Percentiles rank a stretch among this genome's conserved stretches.
Evolutionary conservation across 2,888 invertebrate genomes (phyloP).

Genomic region (Odontocolon sp.): DNA sequence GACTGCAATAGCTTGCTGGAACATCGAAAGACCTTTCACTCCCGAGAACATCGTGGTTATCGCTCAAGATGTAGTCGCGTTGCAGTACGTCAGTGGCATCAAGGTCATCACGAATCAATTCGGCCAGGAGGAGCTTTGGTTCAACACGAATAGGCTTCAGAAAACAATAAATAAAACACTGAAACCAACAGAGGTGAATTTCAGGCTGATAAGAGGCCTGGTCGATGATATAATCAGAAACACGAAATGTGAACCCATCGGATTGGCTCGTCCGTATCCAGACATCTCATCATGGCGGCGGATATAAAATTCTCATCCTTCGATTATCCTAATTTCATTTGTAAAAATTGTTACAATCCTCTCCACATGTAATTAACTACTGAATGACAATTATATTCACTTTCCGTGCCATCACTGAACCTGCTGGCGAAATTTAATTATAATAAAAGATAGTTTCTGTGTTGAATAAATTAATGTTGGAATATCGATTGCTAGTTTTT

Average conservation of each 20-base stretch:
- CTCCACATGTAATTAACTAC: too few species aligned
- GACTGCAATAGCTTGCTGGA: conserved; percentile 80
- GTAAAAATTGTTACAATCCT: background rate
- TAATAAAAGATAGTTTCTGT: background rate
- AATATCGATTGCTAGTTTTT: background rate
- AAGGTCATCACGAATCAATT: conserved; percentile 73
- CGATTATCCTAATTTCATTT: background rate
- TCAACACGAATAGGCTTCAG: conserved; percentile 79
- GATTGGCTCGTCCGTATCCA: conserved; percentile 58
- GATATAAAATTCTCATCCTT: conserved; percentile 63
- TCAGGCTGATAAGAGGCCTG: conserved; percentile 74
- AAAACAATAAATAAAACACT: conserved; percentile 77
- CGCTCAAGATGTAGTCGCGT: conserved; percentile 72
- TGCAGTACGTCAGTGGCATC: conserved; percentile 79
- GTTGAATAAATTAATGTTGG: background rate
- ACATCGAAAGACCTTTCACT: conserved; percentile 77
- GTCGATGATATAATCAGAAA: conserved; percentile 77
- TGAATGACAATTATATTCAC: too few species aligned
- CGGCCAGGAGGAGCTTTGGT: conserved; percentile 78
- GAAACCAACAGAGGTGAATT: conserved; percentile 74
- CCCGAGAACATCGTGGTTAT: conserved; percentile 76
- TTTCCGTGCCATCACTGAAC: too few species aligned
- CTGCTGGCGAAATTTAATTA: background rate
- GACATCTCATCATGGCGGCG: conserved; percentile 71
- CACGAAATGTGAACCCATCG: conserved; percentile 74